A percentile compares a stretch with the other conserved stretches of the same genome.
Evolutionary conservation across 1,140 invertebrate species (phyloP).

Genomic region (Diachasma alloeum): DNA sequence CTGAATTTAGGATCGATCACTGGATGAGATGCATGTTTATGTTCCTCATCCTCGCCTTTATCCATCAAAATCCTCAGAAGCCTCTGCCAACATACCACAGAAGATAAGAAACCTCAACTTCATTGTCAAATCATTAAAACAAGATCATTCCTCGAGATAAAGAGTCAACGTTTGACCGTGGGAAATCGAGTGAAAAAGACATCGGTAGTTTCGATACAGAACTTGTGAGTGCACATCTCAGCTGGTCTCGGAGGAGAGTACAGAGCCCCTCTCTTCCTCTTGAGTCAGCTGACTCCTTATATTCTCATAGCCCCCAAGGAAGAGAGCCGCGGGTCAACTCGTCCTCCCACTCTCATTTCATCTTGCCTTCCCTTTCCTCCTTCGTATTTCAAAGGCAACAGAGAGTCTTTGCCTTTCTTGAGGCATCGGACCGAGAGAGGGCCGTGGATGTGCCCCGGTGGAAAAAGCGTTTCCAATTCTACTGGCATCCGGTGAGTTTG

Average conservation of each 20-base stretch:
- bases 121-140: not conserved
- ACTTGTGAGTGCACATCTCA: not conserved
- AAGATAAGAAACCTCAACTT: not conserved
- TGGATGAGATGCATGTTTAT: not conserved
- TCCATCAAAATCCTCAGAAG: not conserved
- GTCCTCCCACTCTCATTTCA: slow-evolving; percentile 29
- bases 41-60: not conserved
- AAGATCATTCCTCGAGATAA: not conserved
- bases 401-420: slow-evolving; percentile 27
- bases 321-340: slow-evolving; percentile 40
- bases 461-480: slow-evolving; percentile 37
- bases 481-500: slow-evolving; percentile 31
- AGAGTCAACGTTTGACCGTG: not conserved
- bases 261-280: not conserved
- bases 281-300: slow-evolving; percentile 8
- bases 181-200: not conserved
- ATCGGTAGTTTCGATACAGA: not conserved
- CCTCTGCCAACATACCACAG: not conserved
- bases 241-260: not conserved
- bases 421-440: slow-evolving; percentile 20
- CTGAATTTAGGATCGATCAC: not conserved
- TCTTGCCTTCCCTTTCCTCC: slow-evolving; percentile 12
- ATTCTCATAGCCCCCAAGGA: slow-evolving; percentile 33
- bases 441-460: slow-evolving; percentile 13
- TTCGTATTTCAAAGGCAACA: slow-evolving; percentile 33